These are phyloP conservation scores for Maniola hyperantus DNA, from an alignment of 2,888 invertebrate species.

Conservation along the genomic window DNA sequence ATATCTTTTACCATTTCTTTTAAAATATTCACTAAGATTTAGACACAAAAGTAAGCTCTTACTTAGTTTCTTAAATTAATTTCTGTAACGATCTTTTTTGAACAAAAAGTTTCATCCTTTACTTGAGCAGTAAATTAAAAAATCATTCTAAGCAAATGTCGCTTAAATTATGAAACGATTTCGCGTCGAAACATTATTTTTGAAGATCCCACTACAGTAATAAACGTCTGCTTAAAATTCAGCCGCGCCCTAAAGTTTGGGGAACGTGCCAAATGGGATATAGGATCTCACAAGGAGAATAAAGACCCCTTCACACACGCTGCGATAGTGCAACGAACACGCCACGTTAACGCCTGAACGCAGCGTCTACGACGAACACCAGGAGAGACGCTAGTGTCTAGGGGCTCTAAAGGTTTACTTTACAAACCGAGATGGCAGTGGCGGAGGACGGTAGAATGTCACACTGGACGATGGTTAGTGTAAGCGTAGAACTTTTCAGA, in stretches of 20 bases:
- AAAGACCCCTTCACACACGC: not conserved
- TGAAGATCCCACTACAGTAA: not conserved
- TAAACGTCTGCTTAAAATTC: constrained; percentile 14
- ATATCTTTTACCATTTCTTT: too few relatives aligned
- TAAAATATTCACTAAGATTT: too few relatives aligned
- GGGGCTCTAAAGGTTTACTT: not conserved
- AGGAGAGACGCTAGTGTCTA: not conserved
- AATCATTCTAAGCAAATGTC: not conserved
- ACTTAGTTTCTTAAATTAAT: too few relatives aligned
- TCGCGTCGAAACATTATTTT: constrained; percentile 5
- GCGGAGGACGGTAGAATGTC: not conserved
- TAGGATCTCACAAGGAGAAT: constrained; percentile 3
- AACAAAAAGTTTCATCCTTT: too few relatives aligned
- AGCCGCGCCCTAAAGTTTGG: constrained; percentile 11
- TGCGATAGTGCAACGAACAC: not conserved
- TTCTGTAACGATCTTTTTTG: too few relatives aligned
- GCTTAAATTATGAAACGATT: not conserved
- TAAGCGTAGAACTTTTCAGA: too few relatives aligned
- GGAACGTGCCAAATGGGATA: constrained; percentile 18
- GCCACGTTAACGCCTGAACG: too few relatives aligned
- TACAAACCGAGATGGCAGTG: too few relatives aligned
- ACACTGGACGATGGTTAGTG: too few relatives aligned
- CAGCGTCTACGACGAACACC: too few relatives aligned
- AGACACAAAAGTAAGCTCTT: too few relatives aligned
- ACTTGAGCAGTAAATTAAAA: not conserved